Percentiles rank a stretch among this genome's conserved stretches.
Conservation (phyloP, 2,888 invertebrate species). For the Cryptops parisi region DNA sequence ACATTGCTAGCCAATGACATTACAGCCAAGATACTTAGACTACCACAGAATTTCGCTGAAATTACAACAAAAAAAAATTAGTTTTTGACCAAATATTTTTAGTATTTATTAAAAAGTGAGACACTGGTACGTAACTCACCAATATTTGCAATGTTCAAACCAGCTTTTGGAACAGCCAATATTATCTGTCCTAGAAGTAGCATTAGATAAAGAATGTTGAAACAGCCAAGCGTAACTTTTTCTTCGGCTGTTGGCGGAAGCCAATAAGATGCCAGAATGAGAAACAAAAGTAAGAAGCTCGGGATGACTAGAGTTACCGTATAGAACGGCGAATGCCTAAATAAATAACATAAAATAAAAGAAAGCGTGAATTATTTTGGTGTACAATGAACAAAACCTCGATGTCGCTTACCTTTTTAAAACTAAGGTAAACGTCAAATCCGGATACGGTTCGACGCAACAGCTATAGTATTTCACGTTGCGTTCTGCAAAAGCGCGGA, state of each 20-base stretch:
- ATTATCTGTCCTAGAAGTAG: constrained; percentile 48
- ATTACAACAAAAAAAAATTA: constrained; percentile 16
- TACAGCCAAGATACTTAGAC: constrained; percentile 37
- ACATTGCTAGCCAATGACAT: constrained; percentile 41
- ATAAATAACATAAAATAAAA: neutral
- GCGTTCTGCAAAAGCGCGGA: neutral
- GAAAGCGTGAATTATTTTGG: neutral
- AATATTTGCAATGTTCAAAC: too few relatives aligned
- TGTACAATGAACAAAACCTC: too few relatives aligned
- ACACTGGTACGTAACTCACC: too few relatives aligned
- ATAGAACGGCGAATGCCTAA: constrained; percentile 12
- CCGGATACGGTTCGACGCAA: constrained; percentile 42
- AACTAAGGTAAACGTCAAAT: constrained; percentile 38
- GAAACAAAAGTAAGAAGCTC: constrained; percentile 39
- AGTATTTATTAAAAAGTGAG: too few relatives aligned
- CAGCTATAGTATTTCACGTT: constrained; percentile 27
- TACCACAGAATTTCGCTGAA: constrained; percentile 43
- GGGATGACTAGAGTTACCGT: constrained; percentile 12
- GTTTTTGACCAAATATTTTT: neutral
- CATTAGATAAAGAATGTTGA: constrained; percentile 44
- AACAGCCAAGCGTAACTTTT: constrained; percentile 43
- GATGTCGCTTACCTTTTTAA: constrained; percentile 36
- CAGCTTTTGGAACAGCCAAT: constrained; percentile 41
- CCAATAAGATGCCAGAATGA: constrained; percentile 48
- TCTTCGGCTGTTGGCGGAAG: constrained; percentile 50